Evolutionary conservation across 2,888 invertebrate species (phyloP), one percentile per base, ranked within the genome.

Genomic region (Melieria omissa): DNA sequence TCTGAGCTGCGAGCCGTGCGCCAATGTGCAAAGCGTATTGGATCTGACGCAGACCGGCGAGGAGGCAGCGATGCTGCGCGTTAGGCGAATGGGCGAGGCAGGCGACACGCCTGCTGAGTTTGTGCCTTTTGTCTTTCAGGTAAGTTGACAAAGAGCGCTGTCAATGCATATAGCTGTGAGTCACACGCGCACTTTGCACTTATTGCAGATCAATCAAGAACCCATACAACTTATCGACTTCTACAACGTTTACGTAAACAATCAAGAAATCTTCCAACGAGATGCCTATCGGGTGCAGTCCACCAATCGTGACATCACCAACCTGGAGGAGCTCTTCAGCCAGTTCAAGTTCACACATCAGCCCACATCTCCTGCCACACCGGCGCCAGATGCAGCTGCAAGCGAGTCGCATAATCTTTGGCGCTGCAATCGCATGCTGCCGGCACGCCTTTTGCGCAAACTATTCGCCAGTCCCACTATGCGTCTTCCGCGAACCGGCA

Each of bases 1-100:
- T 80, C 92, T 95, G 89, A 94, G 94, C 82, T 95, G 95, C 83
- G 93, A 93, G 90, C 94, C 95, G 0, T 96, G 95, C 81, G 92
- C 92, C 81, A 88, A 90, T 79, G 90, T 94, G 0, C 89, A 89
- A 77, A 91, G 91, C 80, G 89, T 95, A 54, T 88, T 92, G 70
- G 91, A 93, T 84, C 86, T 94, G 65, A 77, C 79, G 49, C 71
- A 74, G 47, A 9, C 7, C 5, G 62, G 70, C 65, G 75, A 47
- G 70, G 70, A 72, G 29, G 29, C 29, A 29, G 29, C 29, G 29
- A 29, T 29, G 29, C 29, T 29, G 29, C 29, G 29, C 2, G 29
- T 29, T 2, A 29, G 29, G 29, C 29, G 29, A 71, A 46, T 69
- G 55, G 64, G 12, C 45, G 60, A 63, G 64, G 5, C 29, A 64